Evolutionary conservation across 2,797 vertebrate genomes (phyloP).

Genomic region (Poecilia wingei): DNA sequence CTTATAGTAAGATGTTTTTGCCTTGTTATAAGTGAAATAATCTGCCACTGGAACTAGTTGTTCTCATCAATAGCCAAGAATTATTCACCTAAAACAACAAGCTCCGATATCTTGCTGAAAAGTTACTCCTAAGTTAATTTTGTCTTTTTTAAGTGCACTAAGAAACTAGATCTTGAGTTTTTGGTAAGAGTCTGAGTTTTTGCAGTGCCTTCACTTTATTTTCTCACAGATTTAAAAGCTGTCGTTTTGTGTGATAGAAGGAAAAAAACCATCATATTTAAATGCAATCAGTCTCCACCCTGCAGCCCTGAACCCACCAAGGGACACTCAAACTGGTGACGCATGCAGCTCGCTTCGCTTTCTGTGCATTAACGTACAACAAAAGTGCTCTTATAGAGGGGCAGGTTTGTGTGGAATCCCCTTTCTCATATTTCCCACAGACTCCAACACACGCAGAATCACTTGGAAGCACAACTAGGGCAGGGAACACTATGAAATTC

Average conservation of each 20-base stretch:
- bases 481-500: constrained; percentile 48
- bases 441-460: constrained; percentile 31
- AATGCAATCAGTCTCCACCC: constrained; percentile 44
- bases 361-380: constrained; percentile 54
- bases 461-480: neutral
- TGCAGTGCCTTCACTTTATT: constrained; percentile 23
- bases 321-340: constrained; percentile 65
- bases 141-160: no score
- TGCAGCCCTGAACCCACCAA: constrained; percentile 71
- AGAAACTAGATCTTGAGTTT: no score
- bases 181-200: no score
- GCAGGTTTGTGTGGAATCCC: constrained; percentile 59
- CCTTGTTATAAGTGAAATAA: no score
- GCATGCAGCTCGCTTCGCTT: constrained; percentile 64
- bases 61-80: no score
- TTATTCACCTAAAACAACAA: no score
- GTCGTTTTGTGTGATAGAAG: constrained; percentile 25
- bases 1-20: no score
- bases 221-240: constrained; percentile 46
- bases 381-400: constrained; percentile 69
- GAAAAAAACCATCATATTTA: constrained; percentile 15
- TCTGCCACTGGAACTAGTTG: no score
- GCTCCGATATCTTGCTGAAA: no score
- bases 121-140: no score
- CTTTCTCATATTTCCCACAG: constrained; percentile 70